Percentiles rank a stretch among this genome's conserved stretches.
Conservation (phyloP, 2,113 vertebrate genomes). For the Bagarius yarrelli region DNA sequence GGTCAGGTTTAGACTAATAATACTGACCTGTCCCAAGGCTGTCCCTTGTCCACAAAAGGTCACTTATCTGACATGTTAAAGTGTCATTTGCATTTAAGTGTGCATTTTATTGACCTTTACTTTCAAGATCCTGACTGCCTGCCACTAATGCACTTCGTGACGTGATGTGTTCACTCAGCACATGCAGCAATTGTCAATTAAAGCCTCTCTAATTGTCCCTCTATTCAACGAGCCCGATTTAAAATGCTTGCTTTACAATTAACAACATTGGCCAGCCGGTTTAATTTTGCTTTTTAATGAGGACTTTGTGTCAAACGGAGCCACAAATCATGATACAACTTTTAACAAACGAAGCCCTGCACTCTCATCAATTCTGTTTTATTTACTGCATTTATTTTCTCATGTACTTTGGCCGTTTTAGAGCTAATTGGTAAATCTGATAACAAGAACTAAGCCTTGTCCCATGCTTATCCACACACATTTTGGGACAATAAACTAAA, state of each 20-base stretch:
- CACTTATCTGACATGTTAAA: conserved; percentile 49
- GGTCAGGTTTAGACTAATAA: neutral
- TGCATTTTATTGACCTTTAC: conserved; percentile 67
- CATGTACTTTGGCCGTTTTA: conserved; percentile 57
- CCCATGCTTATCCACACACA: conserved; percentile 61
- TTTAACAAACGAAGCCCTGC: conserved; percentile 73
- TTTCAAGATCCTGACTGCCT: conserved; percentile 76
- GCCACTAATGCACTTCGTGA: conserved; percentile 78
- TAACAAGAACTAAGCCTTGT: conserved; percentile 71
- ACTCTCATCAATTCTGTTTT: conserved; percentile 70
- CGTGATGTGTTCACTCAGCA: conserved; percentile 88
- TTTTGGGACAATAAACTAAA: conserved; percentile 79
- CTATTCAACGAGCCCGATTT: conserved; percentile 64
- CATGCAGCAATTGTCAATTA: conserved; percentile 79
- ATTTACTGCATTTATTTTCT: conserved; percentile 70
- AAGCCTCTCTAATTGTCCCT: conserved; percentile 75
- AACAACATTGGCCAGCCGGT: conserved; percentile 84
- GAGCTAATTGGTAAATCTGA: conserved; percentile 59
- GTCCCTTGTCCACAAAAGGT: conserved; percentile 35
- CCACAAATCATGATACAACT: conserved; percentile 87
- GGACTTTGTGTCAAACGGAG: conserved; percentile 80
- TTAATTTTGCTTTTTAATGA: conserved; percentile 86
- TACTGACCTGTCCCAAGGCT: conserved; percentile 20
- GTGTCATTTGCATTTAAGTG: conserved; percentile 72
- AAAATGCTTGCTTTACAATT: conserved; percentile 76